A percentile compares a stretch with the other conserved stretches of the same genome.
Conservation (phyloP, 2,113 vertebrate species). For the Madoqua kirkii region DNA sequence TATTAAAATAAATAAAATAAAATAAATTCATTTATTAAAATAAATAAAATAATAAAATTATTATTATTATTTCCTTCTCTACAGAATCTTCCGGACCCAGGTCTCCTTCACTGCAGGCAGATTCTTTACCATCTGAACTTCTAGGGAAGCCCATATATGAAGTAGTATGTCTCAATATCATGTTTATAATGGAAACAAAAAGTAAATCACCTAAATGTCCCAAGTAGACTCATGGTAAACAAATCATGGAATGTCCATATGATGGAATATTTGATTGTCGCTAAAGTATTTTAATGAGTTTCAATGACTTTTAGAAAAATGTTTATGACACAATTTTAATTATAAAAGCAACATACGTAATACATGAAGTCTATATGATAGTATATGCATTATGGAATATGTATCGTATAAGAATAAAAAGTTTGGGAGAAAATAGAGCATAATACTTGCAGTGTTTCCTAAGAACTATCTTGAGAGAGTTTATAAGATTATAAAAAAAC, state of each 20-base stretch:
- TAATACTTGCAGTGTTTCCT: neutral
- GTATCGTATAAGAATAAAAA: neutral
- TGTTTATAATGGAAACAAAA: slow-evolving; percentile 12
- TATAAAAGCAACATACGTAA: neutral
- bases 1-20: neutral
- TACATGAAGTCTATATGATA: neutral
- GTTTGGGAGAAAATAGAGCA: neutral
- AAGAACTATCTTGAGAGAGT: neutral
- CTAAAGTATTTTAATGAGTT: slow-evolving; percentile 29
- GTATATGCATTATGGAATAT: neutral
- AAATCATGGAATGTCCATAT: neutral
- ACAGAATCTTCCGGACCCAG: neutral
- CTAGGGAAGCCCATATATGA: neutral
- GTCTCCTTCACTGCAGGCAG: neutral
- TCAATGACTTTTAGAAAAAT: slow-evolving; percentile 29
- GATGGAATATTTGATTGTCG: neutral
- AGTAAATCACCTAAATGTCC: neutral
- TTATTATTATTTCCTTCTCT: neutral
- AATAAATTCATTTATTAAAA: neutral
- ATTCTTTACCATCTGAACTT: neutral
- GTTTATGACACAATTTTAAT: neutral
- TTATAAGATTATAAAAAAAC: neutral
- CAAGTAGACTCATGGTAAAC: neutral
- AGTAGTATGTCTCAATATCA: neutral
- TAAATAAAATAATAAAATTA: neutral